These are phyloP conservation scores for Sturnus vulgaris DNA, from an alignment of 2,113 vertebrate species.

Conservation along the genomic window DNA sequence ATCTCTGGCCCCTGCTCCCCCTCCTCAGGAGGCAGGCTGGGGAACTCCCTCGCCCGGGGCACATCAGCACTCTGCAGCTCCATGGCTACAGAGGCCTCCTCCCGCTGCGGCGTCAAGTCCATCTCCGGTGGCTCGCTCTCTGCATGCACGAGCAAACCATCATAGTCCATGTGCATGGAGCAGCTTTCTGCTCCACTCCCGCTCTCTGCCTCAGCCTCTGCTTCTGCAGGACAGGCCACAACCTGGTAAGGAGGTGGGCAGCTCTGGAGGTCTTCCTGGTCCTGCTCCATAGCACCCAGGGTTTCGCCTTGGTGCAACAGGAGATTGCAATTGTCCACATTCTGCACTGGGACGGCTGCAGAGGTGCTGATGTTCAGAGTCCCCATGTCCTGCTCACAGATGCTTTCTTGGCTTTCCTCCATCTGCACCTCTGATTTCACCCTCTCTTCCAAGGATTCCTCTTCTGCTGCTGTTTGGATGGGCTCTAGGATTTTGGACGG, in stretches of 20 bases:
- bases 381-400: constrained; percentile 59
- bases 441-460: constrained; percentile 62
- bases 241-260: constrained; percentile 69
- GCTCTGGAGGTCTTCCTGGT: constrained; percentile 61
- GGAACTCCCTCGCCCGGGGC: constrained; percentile 23
- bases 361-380: constrained; percentile 44
- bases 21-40: constrained; percentile 32
- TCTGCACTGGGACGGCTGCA: constrained; percentile 43
- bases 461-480: constrained; percentile 51
- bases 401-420: constrained; percentile 54
- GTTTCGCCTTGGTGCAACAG: constrained; percentile 59
- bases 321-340: constrained; percentile 18
- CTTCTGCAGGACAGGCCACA: constrained; percentile 55
- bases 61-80: constrained; percentile 30
- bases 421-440: constrained; percentile 75
- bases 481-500: constrained; percentile 77
- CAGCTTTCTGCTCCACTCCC: constrained; percentile 35
- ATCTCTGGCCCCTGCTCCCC: constrained; percentile 6
- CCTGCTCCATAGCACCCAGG: constrained; percentile 63
- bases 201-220: constrained; percentile 15
- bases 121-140: background rate
- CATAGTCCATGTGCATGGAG: constrained; percentile 61
- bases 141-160: background rate
- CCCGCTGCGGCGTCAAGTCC: constrained; percentile 63
- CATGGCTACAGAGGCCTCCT: constrained; percentile 57